Base-by-base conservation (phyloP, 2,888 invertebrate genomes). In the Antitype chi region DNA sequence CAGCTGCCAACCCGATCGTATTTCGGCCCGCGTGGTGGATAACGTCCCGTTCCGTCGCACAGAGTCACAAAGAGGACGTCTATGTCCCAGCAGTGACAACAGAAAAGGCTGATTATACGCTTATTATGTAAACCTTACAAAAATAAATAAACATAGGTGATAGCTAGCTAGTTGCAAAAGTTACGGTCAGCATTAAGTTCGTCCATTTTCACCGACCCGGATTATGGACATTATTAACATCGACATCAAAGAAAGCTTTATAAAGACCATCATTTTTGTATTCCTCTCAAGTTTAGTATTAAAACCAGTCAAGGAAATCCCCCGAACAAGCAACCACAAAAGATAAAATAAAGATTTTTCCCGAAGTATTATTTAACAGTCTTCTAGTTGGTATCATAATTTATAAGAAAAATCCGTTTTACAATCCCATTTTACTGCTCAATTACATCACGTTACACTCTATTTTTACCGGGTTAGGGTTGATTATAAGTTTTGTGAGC, bases 381-480 rank as follows among this genome's bases (percentile, higher is more conserved):
- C 79, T 84, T 66, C 84, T 79, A 85, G 76, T 89, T 86, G 85
- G 81, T 87, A 87, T 85, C 82, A 81, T 89, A 85, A 90, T 89
- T 87, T 90, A 88, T 85, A 83, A 87, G 85, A 87, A 82, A 88
- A 81, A 84, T 86, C 80, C 59, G 25, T 63, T 82, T 64, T 72
- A 63, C 70, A 80, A 83, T 76, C 66, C 60, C 13, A 55, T 75
- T 70, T 69, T 75, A 23, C 59, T 0, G 20, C 13, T 15, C 1
- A 9, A 11, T 9, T 17, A 23, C 43, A 9, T 3, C 2, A 80
- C 66, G 17, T 13, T 75, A 23, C 8, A 68, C 81, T 80, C 49
- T 89, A 87, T 52, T 4, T 0, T 0, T 1, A 4, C 0, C 0
- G 0, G 0, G 0, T 32, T 82, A 87, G 64, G 69, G 84, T 77